Base-by-base conservation (phyloP, 2,888 invertebrate genomes). In the Halocaridina rubra region DNA sequence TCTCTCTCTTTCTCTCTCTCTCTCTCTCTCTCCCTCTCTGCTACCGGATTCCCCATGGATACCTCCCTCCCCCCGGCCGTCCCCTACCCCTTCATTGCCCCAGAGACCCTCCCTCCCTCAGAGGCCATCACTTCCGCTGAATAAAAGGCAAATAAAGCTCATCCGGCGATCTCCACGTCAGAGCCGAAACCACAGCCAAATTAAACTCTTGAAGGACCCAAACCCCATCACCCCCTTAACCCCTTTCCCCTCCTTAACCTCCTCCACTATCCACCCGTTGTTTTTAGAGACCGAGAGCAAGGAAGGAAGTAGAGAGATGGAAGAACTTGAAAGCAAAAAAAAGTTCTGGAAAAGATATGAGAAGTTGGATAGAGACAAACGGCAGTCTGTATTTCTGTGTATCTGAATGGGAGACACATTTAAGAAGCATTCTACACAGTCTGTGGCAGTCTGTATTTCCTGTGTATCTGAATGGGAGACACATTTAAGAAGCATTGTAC, bases 61-160 rank as follows among this genome's bases (percentile, higher is more conserved):
- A 27, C 32, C 39, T 24, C 33, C 13, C 39, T 39, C 46, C 27
- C 46, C 8, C 74, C 10, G 2, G 39, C n/a, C 27, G 39, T 27
- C 46, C 53, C n/a, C 53, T 27, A 24, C 27, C 22, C 39, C n/a
- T 24, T 16, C 29, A 22, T 19, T 29, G 53, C 24, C 22, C 80
- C 59, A 79, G 64, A 30, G 69, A 67, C 80, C 57, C 72, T 61
- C 32, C 80, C 33, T 72, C 80, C 74, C n/a, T n/a, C 80, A 59
- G 39, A 32, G 30, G 59, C 80, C 80, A 80, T 80, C 80, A 74
- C 80, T 72, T 80, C 80, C 61, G 61, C 80, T 74, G 74, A 80
- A 80, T 80, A 80, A 80, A 80, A 80, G 80, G 46, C 72, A 80
- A 80, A 80, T 80, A 80, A 72, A 80, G 72, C 72, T 80, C 80